Evolutionary conservation across 2,113 vertebrate genomes (phyloP).

Genomic region (Alouatta palliata): DNA sequence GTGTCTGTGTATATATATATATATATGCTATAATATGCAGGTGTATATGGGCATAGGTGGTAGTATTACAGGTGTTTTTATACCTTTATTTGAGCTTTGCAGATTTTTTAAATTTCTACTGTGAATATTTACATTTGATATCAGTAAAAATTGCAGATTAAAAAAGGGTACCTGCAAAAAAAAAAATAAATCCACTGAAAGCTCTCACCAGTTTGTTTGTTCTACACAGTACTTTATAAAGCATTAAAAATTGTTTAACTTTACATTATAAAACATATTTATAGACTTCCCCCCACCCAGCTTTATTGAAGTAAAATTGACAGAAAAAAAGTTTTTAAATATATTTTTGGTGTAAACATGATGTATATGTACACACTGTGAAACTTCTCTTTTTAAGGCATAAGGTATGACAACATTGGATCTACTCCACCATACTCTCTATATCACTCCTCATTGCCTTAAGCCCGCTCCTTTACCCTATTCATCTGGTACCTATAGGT

Average conservation of each 20-base stretch:
- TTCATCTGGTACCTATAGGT: neutral
- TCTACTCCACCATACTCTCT: neutral
- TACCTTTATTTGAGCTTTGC: neutral
- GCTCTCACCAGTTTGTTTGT: neutral
- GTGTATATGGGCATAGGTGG: neutral
- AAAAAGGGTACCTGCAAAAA: neutral
- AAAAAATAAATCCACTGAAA: neutral
- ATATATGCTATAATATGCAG: neutral
- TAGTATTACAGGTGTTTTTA: neutral
- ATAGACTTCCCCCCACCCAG: neutral
- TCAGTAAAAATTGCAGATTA: neutral
- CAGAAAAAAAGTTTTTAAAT: neutral
- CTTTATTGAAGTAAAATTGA: neutral
- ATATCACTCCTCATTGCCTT: neutral
- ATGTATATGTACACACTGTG: neutral
- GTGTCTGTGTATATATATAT: neutral
- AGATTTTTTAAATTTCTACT: neutral
- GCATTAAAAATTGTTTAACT: neutral
- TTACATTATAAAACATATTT: neutral
- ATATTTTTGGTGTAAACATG: neutral
- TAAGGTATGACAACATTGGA: neutral
- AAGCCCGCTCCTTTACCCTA: neutral
- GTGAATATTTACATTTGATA: neutral
- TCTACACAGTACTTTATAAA: neutral
- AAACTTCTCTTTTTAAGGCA: neutral